phyloP scores from a whole-genome alignment of 30 jellyfish, hydroid and myxozoan species.

The Mastigias papua region DNA sequence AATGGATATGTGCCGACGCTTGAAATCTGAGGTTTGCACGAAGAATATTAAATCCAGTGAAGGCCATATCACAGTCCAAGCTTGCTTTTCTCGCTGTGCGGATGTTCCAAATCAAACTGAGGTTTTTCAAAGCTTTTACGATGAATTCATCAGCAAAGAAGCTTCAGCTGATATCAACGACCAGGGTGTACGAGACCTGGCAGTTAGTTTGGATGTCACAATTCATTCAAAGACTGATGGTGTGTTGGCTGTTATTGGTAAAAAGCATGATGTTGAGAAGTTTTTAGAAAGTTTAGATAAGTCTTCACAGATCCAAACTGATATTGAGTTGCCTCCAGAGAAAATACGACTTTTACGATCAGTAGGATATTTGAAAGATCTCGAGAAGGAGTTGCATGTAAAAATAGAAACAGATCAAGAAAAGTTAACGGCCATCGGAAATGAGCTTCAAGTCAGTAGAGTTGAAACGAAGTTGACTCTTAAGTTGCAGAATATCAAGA shows the following conservation, averaged over 20 bases:
- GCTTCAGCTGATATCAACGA: background rate
- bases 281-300: background rate
- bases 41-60: background rate
- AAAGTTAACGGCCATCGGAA: background rate
- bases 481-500: background rate
- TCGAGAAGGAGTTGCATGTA: background rate
- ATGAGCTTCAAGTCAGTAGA: background rate
- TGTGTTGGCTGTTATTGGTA: background rate
- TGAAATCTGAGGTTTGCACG: slow-evolving; percentile 36
- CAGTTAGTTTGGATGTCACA: background rate
- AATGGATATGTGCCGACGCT: background rate
- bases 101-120: slow-evolving; percentile 1
- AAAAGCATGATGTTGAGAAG: background rate
- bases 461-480: background rate
- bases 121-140: slow-evolving; percentile 3
- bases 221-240: background rate
- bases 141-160: background rate
- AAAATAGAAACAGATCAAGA: background rate
- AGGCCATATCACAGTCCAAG: background rate
- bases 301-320: background rate
- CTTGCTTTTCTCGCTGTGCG: slow-evolving; percentile 26
- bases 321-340: slow-evolving; percentile 6
- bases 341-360: background rate
- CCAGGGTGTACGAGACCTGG: background rate
- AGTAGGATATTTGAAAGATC: background rate